Conservation (phyloP, 2,113 vertebrate species). For the Odocoileus virginianus region DNA sequence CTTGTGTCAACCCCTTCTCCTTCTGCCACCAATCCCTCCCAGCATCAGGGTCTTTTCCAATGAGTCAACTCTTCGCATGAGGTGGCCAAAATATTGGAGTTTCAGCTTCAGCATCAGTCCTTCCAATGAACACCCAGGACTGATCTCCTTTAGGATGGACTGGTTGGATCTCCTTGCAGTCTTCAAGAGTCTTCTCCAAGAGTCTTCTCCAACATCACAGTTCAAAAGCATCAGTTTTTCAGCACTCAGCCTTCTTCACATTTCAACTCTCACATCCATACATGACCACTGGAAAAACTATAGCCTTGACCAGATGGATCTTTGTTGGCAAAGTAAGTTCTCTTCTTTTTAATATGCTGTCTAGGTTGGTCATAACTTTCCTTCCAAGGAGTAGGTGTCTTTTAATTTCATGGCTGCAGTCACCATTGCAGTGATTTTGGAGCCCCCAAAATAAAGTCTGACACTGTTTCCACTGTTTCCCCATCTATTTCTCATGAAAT, state of each 20-base stretch:
- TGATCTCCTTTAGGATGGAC: not conserved
- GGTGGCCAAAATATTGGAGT: not conserved
- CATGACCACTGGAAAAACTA: not conserved
- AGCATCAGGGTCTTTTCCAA: not conserved
- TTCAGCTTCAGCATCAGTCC: not conserved
- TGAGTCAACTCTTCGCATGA: not conserved
- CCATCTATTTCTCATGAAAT: no score
- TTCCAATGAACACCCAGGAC: not conserved
- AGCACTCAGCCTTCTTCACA: not conserved
- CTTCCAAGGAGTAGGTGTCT: no score
- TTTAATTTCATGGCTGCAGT: no score
- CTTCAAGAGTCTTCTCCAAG: not conserved
- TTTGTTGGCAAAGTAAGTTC: no score
- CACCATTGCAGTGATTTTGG: no score
- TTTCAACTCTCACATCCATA: not conserved
- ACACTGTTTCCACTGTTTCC: no score
- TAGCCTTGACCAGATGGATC: not conserved
- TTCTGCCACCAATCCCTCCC: not conserved
- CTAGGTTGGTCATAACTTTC: no score
- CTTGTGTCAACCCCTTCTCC: rapidly evolving
- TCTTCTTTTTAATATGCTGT: no score
- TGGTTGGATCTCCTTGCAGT: not conserved
- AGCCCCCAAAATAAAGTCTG: no score
- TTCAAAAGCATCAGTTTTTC: not conserved
- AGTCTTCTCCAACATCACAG: not conserved